Base-by-base conservation (phyloP, 2,888 invertebrate genomes). In the Diachrysia chrysitis region DNA sequence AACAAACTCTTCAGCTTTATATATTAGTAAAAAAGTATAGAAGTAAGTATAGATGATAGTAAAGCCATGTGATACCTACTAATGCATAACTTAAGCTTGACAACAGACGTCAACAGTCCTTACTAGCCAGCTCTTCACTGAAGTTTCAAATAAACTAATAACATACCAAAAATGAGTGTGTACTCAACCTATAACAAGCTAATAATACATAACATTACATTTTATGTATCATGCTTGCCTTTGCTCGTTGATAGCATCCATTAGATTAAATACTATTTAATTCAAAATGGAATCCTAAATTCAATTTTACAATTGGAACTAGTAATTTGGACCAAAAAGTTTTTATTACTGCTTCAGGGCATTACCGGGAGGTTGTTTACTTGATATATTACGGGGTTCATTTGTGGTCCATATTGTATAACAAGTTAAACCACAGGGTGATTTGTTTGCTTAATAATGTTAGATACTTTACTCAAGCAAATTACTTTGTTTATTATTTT, bases 401-500 rank as follows among this genome's bases (percentile, higher is more conserved):
- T 54, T 54, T 54, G 23, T 54, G 25, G 54, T 16, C 12, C 14
- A 35, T 29, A 60, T 19, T 23, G 37, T 17, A 14, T 51, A 63
- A 58, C 54, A 19, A 66, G 60, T 60, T 53, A 19, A 68, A 68
- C 68, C 57, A 42, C 17, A 3, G 42, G 61, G 54, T 35, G 60
- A 74, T 66, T 77, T 57, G 78, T 71, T 63, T 63, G 64, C 53
- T 54, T 58, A 55, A 63, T 37, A 62, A 66, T 63, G 32, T 66
- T 53, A 56, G 65, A 61, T 72, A 71, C 60, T 68, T 60, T 29
- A 58, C 62, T 56, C 21, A 64, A 70, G 66, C 61, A 48, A 65
- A 69, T 62, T 64, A 78, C 60, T 71, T 75, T 68, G 70, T 78
- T 79, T 73, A 65, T 60, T 21, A 56, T 69, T 67, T 32, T 29